These are phyloP conservation scores for Drosophila neocordata DNA, from an alignment of 1,140 invertebrate species.

Conservation along the genomic window DNA sequence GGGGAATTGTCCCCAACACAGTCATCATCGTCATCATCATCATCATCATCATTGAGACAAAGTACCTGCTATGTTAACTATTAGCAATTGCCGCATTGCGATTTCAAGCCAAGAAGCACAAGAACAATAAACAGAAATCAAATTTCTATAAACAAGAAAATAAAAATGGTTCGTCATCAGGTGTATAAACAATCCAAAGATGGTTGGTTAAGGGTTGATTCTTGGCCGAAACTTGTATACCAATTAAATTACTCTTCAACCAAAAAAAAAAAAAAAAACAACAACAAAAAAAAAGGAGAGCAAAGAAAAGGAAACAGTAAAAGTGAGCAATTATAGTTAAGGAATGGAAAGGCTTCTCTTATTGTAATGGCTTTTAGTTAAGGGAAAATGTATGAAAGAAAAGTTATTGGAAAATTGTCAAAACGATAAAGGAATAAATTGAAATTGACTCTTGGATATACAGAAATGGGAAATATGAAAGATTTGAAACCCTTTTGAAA, in stretches of 20 bases:
- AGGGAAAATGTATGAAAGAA: not conserved
- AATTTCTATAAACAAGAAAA: conserved; percentile 69
- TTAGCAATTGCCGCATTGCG: conserved; percentile 27
- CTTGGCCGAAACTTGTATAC: not conserved
- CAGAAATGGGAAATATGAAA: no score
- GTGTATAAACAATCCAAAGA: conserved; percentile 53
- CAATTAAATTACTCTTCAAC: not conserved
- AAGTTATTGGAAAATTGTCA: not conserved
- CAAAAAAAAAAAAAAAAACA: not conserved
- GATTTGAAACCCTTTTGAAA: no score
- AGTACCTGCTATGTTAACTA: conserved; percentile 62
- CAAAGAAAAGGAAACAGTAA: not conserved
- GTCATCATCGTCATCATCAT: conserved; percentile 26
- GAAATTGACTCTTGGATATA: no score
- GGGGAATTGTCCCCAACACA: conserved; percentile 42
- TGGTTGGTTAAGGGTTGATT: conserved; percentile 5
- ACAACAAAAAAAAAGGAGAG: not conserved
- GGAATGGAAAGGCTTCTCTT: not conserved
- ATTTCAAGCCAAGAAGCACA: conserved; percentile 20
- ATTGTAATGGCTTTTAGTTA: not conserved
- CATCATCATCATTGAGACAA: conserved; percentile 35
- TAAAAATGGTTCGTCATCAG: conserved; percentile 62
- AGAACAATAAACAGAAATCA: conserved; percentile 72
- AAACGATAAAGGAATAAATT: no score
- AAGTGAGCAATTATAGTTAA: not conserved